phyloP scores from a whole-genome alignment of 2,797 vertebrate species.

The Tadarida brasiliensis region DNA sequence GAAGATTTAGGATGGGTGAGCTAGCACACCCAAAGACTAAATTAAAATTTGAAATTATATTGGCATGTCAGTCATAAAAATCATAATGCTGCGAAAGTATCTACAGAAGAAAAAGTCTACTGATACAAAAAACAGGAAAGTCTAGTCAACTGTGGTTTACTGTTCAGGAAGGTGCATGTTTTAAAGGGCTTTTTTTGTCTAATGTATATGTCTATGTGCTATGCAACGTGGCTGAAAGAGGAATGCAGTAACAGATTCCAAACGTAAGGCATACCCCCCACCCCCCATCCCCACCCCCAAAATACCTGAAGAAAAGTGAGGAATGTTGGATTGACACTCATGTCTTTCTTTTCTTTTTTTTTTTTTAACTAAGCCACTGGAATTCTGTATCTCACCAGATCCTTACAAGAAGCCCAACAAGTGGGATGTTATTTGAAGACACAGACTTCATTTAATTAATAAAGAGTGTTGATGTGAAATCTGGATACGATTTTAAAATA shows the following conservation, averaged over 20 bases:
- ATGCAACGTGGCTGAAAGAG: neutral
- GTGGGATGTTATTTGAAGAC: neutral
- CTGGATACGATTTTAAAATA: constrained; percentile 54
- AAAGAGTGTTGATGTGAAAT: constrained; percentile 45
- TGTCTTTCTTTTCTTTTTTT: neutral
- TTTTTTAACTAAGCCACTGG: neutral
- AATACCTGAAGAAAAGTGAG: neutral
- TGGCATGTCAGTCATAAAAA: neutral
- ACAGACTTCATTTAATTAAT: constrained; percentile 54
- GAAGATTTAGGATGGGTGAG: neutral
- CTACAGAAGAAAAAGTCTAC: neutral
- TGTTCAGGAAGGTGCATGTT: neutral
- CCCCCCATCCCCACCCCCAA: neutral
- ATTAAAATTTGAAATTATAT: neutral
- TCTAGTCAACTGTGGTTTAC: neutral
- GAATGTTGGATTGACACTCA: neutral
- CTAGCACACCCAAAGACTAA: neutral
- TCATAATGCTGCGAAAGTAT: neutral
- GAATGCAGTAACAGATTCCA: neutral
- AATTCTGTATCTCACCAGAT: constrained; percentile 15
- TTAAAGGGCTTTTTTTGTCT: neutral
- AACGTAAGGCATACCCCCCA: neutral
- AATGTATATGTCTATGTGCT: neutral
- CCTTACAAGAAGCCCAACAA: constrained; percentile 32
- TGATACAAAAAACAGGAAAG: neutral